phyloP scores from a whole-genome alignment of 2,888 invertebrate genomes.

The Mylabris sibirica region DNA sequence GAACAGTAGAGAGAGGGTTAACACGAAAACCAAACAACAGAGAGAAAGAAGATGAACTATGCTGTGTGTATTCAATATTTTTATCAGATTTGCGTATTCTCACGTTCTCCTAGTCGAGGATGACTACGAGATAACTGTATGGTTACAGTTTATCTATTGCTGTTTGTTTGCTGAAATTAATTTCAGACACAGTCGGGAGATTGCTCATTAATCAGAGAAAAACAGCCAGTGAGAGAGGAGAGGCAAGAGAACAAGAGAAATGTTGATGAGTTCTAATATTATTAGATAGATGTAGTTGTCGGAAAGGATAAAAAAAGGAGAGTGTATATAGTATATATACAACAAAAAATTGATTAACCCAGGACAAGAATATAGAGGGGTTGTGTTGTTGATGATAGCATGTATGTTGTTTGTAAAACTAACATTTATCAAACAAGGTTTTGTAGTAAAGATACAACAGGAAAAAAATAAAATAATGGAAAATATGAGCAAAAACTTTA shows the following conservation, averaged over 20 bases:
- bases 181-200: constrained; percentile 56
- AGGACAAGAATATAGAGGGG: constrained; percentile 6
- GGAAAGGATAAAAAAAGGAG: neutral
- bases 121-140: constrained; percentile 54
- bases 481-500: constrained; percentile 1
- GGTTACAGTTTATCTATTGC: constrained; percentile 56
- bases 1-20: constrained; percentile 26
- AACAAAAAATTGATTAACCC: constrained; percentile 7
- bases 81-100: constrained; percentile 62
- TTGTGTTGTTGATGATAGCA: neutral
- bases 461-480: neutral
- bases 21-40: neutral
- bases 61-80: constrained; percentile 54
- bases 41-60: constrained; percentile 2
- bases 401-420: neutral
- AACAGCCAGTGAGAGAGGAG: neutral
- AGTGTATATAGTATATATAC: neutral
- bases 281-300: constrained; percentile 1
- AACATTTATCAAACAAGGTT: neutral
- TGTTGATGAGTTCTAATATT: constrained; percentile 38
- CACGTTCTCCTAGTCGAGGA: constrained; percentile 57
- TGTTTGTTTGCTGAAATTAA: constrained; percentile 60
- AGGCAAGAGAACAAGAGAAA: constrained; percentile 40
- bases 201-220: constrained; percentile 56
- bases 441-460: neutral